Percentiles rank a stretch among this genome's conserved stretches.
These are phyloP conservation scores for Vidua macroura DNA, from an alignment of 2,113 vertebrate species.

Conservation along the genomic window DNA sequence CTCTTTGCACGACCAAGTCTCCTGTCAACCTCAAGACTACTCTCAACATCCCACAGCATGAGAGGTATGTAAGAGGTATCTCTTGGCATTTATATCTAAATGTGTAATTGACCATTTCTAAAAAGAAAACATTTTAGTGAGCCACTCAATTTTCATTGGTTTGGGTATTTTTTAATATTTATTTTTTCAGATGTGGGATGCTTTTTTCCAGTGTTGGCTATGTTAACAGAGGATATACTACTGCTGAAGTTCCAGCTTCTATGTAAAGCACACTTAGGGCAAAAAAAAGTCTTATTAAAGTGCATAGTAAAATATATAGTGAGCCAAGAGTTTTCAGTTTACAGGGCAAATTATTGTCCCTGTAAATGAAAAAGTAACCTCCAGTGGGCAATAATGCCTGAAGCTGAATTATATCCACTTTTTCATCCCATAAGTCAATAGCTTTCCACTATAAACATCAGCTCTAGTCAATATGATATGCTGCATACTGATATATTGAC, in stretches of 20 bases:
- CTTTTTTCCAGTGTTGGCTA: background rate
- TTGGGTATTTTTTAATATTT: background rate
- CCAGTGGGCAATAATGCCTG: conserved; percentile 59
- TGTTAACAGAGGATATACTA: background rate
- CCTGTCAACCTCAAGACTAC: background rate
- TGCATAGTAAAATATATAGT: conserved; percentile 44
- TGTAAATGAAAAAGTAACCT: conserved; percentile 65
- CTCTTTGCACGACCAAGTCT: background rate
- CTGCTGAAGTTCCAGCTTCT: background rate
- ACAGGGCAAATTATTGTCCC: conserved; percentile 64
- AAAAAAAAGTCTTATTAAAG: conserved; percentile 39
- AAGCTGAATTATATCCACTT: conserved; percentile 65
- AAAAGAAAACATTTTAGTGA: background rate
- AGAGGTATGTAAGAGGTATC: background rate
- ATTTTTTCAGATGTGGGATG: background rate
- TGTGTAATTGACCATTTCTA: background rate
- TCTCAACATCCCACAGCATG: background rate
- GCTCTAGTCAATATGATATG: conserved; percentile 66
- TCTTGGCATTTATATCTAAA: background rate
- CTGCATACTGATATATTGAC: conserved; percentile 69
- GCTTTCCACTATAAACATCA: conserved; percentile 69
- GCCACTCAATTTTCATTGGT: background rate
- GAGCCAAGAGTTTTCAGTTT: conserved; percentile 58
- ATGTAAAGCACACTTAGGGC: background rate
- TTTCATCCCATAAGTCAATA: conserved; percentile 67